Evolutionary conservation across 2,797 vertebrate species (phyloP).

Genomic region (Margarornis squamiger): DNA sequence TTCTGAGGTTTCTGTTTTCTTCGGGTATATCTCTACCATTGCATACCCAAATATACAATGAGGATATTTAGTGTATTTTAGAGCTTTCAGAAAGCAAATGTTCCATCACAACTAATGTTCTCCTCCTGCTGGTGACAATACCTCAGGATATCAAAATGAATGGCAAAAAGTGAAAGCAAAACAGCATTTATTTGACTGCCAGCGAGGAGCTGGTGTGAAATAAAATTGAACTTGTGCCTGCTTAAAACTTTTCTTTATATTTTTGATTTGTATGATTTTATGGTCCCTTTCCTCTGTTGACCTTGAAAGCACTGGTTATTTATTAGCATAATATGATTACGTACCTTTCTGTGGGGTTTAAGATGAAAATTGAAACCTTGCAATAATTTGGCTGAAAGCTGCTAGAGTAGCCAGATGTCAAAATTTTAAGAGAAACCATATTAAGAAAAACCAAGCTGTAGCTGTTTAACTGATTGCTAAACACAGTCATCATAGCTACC

Average conservation of each 20-base stretch:
- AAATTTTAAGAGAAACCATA: slow-evolving; percentile 58
- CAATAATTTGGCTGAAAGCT: slow-evolving; percentile 70
- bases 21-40: background rate
- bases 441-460: slow-evolving; percentile 47
- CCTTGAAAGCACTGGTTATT: slow-evolving; percentile 58
- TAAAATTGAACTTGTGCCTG: background rate
- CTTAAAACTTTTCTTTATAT: background rate
- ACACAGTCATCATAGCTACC: slow-evolving; percentile 27
- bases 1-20: background rate
- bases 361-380: slow-evolving; percentile 65
- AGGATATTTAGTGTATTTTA: background rate
- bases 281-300: slow-evolving; percentile 32
- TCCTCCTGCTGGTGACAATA: background rate
- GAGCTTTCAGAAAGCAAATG: background rate
- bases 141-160: background rate
- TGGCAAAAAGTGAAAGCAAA: background rate
- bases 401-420: slow-evolving; percentile 56
- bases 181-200: background rate
- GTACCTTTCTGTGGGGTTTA: slow-evolving; percentile 50
- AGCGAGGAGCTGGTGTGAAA: slow-evolving; percentile 2
- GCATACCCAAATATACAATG: background rate
- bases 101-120: background rate
- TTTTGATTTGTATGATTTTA: slow-evolving; percentile 18
- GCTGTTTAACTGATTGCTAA: slow-evolving; percentile 51
- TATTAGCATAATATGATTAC: slow-evolving; percentile 63